Evolutionary conservation across 2,888 invertebrate species (phyloP).

Genomic region (Cephonodes hylas): DNA sequence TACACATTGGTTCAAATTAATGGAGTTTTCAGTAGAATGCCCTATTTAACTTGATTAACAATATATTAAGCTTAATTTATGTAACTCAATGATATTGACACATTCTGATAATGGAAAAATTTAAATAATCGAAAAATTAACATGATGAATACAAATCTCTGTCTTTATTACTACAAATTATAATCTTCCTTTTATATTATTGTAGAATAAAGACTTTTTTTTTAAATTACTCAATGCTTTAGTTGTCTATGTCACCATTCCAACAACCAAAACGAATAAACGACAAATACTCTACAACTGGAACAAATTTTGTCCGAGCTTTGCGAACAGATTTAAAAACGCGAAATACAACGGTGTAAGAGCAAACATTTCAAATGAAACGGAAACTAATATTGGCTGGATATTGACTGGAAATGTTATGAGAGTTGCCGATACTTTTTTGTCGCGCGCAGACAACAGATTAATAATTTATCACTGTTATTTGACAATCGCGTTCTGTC

Average conservation of each 20-base stretch:
- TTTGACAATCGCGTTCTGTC: background rate
- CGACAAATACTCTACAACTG: background rate
- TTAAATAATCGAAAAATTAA: no score
- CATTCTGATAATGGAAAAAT: no score
- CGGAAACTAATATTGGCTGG: background rate
- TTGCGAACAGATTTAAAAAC: background rate
- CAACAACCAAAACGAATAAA: background rate
- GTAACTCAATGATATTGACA: no score
- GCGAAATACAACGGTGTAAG: background rate
- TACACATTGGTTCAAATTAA: no score
- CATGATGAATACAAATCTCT: no score
- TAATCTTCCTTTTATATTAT: no score
- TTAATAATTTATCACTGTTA: background rate
- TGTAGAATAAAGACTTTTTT: no score
- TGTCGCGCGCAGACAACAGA: background rate
- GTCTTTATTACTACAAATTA: no score
- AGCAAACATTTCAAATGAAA: conserved; percentile 5
- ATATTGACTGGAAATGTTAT: background rate
- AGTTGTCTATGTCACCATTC: no score
- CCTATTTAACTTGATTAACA: no score
- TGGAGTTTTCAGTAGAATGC: no score
- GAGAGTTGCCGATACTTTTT: background rate
- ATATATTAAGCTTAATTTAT: no score
- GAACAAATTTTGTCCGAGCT: background rate
- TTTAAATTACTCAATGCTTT: background rate